These are phyloP conservation scores for Drosophila rhopaloa DNA, from an alignment of 1,140 invertebrate genomes.

Conservation along the genomic window DNA sequence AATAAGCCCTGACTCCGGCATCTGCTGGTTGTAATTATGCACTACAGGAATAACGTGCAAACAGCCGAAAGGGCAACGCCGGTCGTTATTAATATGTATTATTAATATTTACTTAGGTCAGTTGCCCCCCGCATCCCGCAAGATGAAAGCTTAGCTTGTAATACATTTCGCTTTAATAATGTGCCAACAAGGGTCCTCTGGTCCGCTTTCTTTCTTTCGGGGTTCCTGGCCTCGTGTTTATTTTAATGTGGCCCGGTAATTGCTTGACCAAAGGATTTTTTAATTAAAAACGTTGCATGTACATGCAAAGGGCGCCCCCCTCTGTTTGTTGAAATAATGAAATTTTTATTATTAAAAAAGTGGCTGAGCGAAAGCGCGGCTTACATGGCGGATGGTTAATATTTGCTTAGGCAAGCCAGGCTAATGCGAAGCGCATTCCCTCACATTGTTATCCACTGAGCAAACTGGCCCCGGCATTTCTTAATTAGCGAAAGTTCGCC, in stretches of 20 bases:
- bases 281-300: conserved; percentile 81
- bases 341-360: conserved; percentile 75
- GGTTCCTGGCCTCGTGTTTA: conserved; percentile 50
- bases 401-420: conserved; percentile 65
- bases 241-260: conserved; percentile 77
- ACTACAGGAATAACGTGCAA: conserved; percentile 81
- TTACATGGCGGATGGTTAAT: conserved; percentile 62
- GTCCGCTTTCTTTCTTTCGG: conserved; percentile 36
- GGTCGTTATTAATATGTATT: conserved; percentile 82
- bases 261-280: conserved; percentile 83
- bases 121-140: conserved; percentile 14
- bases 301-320: conserved; percentile 24
- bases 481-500: conserved; percentile 58
- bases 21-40: conserved; percentile 58
- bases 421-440: conserved; percentile 53
- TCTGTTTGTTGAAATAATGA: conserved; percentile 74
- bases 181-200: conserved; percentile 56
- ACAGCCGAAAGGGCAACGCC: conserved; percentile 58
- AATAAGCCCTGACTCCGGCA: conserved; percentile 41
- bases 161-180: conserved; percentile 67
- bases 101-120: conserved; percentile 84
- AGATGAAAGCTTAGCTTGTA: conserved; percentile 75
- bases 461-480: conserved; percentile 56
- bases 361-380: conserved; percentile 51
- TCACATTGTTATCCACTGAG: conserved; percentile 56